These are phyloP conservation scores for Sardinella longiceps DNA, from an alignment of 2,797 vertebrate species.

Conservation along the genomic window DNA sequence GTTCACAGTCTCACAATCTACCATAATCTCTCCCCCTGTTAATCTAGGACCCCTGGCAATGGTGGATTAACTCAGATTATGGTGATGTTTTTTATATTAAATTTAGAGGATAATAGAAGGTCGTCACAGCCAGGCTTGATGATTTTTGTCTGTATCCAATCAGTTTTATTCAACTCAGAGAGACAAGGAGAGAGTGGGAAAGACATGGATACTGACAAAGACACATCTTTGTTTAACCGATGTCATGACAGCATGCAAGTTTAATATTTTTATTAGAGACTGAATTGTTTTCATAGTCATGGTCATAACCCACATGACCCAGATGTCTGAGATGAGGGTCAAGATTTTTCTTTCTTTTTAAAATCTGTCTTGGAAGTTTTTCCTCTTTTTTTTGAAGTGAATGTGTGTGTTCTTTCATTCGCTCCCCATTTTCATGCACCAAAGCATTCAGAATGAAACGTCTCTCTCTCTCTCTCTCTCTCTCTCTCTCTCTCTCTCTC, in stretches of 20 bases:
- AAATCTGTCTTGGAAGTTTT: not conserved
- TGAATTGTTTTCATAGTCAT: not conserved
- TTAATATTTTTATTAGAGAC: not conserved
- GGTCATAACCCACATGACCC: not conserved
- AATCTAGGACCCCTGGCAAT: conserved; percentile 54
- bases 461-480: not conserved
- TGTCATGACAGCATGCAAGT: not conserved
- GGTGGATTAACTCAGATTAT: conserved; percentile 67
- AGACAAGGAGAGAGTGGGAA: not conserved
- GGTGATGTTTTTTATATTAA: conserved; percentile 50
- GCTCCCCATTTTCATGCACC: not conserved
- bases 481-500: too few relatives aligned
- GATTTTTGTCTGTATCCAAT: conserved; percentile 1
- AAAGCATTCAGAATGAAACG: conserved; percentile 4
- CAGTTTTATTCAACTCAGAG: not conserved
- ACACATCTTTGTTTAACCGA: not conserved
- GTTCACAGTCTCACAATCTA: conserved; percentile 43
- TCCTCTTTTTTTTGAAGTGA: not conserved
- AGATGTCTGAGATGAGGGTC: not conserved
- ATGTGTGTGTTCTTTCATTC: not conserved
- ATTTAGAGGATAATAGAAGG: conserved; percentile 50
- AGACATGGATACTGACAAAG: not conserved
- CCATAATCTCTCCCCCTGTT: conserved; percentile 62
- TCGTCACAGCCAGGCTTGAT: not conserved
- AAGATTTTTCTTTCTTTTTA: not conserved